These are phyloP conservation scores for Athene noctua DNA, from an alignment of 2,113 vertebrate genomes.

Conservation along the genomic window DNA sequence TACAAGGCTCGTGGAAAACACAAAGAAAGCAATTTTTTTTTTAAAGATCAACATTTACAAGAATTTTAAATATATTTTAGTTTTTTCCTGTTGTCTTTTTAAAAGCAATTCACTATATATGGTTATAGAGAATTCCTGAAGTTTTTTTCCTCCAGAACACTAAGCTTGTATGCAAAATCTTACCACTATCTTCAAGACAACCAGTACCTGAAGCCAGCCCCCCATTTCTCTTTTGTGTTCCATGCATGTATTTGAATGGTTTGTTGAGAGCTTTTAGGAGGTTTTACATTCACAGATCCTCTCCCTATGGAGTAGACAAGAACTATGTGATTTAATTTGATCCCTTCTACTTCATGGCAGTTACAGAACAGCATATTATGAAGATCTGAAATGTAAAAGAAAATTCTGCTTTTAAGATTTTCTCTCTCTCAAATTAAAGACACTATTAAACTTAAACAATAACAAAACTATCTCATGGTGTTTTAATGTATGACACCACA, in stretches of 20 bases:
- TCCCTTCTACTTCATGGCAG: background rate
- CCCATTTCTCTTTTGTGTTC: background rate
- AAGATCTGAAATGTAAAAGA: background rate
- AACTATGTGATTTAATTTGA: background rate
- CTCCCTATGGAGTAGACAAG: background rate
- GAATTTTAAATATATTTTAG: background rate
- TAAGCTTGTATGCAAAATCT: background rate
- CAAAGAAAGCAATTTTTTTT: background rate
- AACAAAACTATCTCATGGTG: background rate
- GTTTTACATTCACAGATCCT: background rate
- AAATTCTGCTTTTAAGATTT: background rate
- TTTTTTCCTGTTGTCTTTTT: background rate
- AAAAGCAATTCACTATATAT: background rate
- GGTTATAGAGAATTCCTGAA: background rate
- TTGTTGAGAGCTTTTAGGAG: background rate
- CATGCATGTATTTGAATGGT: background rate
- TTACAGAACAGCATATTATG: background rate
- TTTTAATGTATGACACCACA: background rate
- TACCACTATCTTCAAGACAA: background rate
- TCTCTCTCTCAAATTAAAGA: background rate
- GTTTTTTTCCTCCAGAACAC: background rate
- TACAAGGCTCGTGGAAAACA: background rate
- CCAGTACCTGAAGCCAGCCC: background rate
- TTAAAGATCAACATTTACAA: background rate
- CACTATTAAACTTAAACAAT: background rate